phyloP scores from a whole-genome alignment of 92 coral and sea anemone species.

The Zoanthus solanderi region DNA sequence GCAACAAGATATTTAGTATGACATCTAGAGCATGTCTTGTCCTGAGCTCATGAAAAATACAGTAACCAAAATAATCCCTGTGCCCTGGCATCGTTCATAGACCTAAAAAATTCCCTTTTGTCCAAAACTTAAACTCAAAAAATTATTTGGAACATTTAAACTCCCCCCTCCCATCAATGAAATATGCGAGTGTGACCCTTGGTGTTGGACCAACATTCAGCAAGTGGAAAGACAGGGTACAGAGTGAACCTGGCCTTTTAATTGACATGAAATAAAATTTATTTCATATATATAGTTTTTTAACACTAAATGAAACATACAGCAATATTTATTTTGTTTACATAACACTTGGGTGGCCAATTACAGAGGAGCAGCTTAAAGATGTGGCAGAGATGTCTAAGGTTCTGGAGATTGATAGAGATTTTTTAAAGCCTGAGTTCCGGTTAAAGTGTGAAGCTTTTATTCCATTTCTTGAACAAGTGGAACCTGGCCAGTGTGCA shows the following conservation, averaged over 20 bases:
- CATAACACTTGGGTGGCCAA: constrained; percentile 45
- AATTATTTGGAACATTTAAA: background rate
- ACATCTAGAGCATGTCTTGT: background rate
- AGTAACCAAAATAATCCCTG: background rate
- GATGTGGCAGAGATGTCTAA: constrained; percentile 31
- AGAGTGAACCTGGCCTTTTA: constrained; percentile 21
- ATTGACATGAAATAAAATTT: constrained; percentile 3
- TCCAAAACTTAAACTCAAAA: too few relatives aligned
- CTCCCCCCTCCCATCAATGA: background rate
- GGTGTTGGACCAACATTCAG: constrained; percentile 25
- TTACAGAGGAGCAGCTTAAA: constrained; percentile 49
- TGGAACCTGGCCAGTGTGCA: constrained; percentile 64
- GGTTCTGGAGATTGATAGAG: constrained; percentile 52
- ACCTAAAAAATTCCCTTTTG: too few relatives aligned
- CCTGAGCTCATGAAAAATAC: constrained; percentile 10
- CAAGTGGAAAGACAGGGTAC: constrained; percentile 25
- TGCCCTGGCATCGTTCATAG: background rate
- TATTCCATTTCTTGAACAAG: constrained; percentile 52
- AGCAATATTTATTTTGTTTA: constrained; percentile 19
- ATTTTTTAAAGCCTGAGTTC: constrained; percentile 46
- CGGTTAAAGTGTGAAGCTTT: constrained; percentile 45
- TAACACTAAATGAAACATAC: constrained; percentile 11
- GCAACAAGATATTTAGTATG: background rate
- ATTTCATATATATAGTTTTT: constrained; percentile 3
- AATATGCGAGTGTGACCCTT: constrained; percentile 1